Evolutionary conservation across 2,888 invertebrate genomes (phyloP), one percentile per base, ranked within the genome.

Genomic region (Phlogophora meticulosa): DNA sequence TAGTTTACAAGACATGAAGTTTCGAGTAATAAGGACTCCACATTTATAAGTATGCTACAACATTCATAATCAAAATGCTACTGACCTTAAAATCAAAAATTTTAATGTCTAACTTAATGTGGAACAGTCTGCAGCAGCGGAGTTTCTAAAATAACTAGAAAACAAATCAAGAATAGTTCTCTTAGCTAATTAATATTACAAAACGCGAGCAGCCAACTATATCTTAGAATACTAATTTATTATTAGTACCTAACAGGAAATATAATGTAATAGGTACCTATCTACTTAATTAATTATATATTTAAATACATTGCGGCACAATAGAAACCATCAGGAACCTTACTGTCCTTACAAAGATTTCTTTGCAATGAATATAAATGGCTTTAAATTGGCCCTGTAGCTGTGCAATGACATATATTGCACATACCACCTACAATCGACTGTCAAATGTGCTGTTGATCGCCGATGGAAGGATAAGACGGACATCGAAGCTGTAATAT

Each of bases 361-460:
- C 52, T 57, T 45, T 55, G 58, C 55, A 43, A 20, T 66, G 74
- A 78, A 75, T 78, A 65, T 78, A 78, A 78, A 74, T 74, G 28
- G 57, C 22, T 56, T 68, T 76, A 56, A 73, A 64, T 68, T 73
- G 55, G 65, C 49, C 4, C 40, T 17, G 24, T 57, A 51, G 15
- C 34, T 17, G 10, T 2, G 22, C 67, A 68, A 75, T 74, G 24
- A 28, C 42, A n/a, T 13, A 43, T 64, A 65, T 51, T 58, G 32
- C 78, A 53, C 40, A 42, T 28, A 20, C 38, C 36, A 49, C 42
- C 28, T 36, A 20, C 17, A 22, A 7, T 34, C 10, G 15, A 32
- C 36, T 17, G 7, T 4, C 51, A 49, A 22, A 49, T 7, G 22
- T 28, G n/a, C 24, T 28, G 13, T 72, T 32, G 9, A 20, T 48